Percentiles rank a stretch among this genome's conserved stretches.
Conservation (phyloP, 2,888 invertebrate species). For the Thereva nobilitata region DNA sequence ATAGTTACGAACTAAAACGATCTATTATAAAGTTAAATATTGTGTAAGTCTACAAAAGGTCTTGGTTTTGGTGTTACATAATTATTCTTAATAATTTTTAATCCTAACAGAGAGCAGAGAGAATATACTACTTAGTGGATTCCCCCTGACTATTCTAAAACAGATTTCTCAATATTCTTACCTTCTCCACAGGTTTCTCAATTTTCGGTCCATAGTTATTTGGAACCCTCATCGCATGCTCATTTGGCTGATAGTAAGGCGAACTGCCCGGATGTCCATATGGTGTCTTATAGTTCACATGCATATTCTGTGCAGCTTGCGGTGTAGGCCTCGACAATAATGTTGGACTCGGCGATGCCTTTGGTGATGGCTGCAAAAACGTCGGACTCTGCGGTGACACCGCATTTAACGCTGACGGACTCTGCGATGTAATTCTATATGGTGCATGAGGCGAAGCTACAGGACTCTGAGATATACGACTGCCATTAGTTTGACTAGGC, state of each 20-base stretch:
- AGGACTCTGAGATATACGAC: slow-evolving; percentile 36
- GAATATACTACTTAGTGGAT: too few species aligned
- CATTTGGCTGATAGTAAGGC: background rate
- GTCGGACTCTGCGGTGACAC: slow-evolving; percentile 39
- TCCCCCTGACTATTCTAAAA: too few species aligned
- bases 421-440: slow-evolving; percentile 9
- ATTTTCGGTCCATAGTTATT: background rate
- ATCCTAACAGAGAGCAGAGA: too few species aligned
- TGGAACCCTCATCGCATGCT: background rate
- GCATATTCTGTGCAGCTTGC: slow-evolving; percentile 5
- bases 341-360: slow-evolving; percentile 40
- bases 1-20: too few species aligned
- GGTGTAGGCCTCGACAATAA: slow-evolving; percentile 33
- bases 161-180: background rate
- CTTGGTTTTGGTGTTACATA: too few species aligned
- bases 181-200: slow-evolving; percentile 1
- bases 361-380: slow-evolving; percentile 41
- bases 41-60: too few species aligned
- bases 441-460: slow-evolving; percentile 33
- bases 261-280: slow-evolving; percentile 1
- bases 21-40: too few species aligned
- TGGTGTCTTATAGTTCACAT: slow-evolving; percentile 24
- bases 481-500: slow-evolving; percentile 39
- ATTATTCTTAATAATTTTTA: too few species aligned
- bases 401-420: slow-evolving; percentile 25